Percentiles rank a stretch among this genome's conserved stretches.
phyloP scores from a whole-genome alignment of 2,113 vertebrate genomes.

The Garra rufa region DNA sequence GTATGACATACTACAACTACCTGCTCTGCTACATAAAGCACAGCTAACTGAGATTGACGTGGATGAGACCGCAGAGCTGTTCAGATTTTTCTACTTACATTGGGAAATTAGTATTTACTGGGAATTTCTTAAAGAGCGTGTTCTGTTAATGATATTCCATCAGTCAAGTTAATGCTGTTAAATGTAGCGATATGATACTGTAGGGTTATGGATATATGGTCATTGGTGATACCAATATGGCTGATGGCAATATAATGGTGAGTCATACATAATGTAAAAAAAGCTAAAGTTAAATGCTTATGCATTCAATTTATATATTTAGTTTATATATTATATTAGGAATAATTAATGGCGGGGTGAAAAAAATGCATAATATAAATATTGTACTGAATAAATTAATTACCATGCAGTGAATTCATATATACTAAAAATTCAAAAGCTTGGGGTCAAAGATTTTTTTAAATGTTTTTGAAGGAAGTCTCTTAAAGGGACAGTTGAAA shows the following conservation, averaged over 20 bases:
- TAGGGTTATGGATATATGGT: background rate
- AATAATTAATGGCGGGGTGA: no score
- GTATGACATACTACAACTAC: conserved; percentile 67
- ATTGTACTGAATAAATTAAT: no score
- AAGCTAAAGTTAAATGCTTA: no score
- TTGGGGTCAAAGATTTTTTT: no score
- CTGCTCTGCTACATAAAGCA: conserved; percentile 55
- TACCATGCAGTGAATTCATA: no score
- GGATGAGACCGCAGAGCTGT: conserved; percentile 70
- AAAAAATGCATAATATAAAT: no score
- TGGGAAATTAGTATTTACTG: conserved; percentile 5
- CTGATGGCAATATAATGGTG: background rate
- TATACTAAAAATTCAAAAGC: no score
- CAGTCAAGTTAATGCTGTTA: conserved; percentile 4
- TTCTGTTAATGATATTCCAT: conserved; percentile 5
- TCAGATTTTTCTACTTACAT: conserved; percentile 10
- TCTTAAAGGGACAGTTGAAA: no score
- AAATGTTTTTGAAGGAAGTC: no score
- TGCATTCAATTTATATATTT: no score
- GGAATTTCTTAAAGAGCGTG: background rate
- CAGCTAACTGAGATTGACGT: conserved; percentile 73
- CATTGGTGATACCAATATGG: background rate
- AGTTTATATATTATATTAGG: no score
- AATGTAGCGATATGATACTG: conserved; percentile 4
- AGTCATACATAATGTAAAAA: background rate